These are phyloP conservation scores for Dioctria linearis DNA, from an alignment of 2,888 invertebrate genomes.

Conservation along the genomic window DNA sequence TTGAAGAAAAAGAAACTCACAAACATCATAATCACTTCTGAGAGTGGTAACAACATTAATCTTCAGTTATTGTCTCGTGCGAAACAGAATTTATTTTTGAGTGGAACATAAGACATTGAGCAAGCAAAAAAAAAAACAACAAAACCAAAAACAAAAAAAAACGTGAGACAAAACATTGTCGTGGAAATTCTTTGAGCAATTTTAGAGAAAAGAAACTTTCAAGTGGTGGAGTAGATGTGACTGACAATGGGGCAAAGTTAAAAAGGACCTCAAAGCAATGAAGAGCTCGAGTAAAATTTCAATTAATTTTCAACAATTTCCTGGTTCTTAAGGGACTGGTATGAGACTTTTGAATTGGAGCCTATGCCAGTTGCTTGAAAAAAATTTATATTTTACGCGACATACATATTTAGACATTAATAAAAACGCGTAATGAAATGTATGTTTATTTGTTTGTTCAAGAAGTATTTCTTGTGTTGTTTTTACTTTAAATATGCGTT, in stretches of 20 bases:
- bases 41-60: constrained; percentile 5
- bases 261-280: background rate
- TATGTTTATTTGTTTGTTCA: no score
- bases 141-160: background rate
- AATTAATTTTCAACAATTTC: background rate
- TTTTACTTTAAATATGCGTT: no score
- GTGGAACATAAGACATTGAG: background rate
- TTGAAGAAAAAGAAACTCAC: background rate
- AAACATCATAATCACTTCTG: constrained; percentile 28
- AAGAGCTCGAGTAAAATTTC: constrained; percentile 8
- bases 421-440: no score
- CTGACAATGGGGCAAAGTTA: constrained; percentile 19
- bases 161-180: background rate
- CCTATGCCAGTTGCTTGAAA: no score
- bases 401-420: no score
- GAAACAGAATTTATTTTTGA: constrained; percentile 34
- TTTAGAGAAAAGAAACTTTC: constrained; percentile 7
- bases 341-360: no score
- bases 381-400: no score
- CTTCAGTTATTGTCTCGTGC: constrained; percentile 11
- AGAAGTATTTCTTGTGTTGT: no score
- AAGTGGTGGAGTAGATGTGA: background rate
- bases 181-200: constrained; percentile 1
- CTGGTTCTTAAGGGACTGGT: no score
- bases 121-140: background rate